Conservation (phyloP, 2,888 invertebrate species). For the Alloscopus bannaensis region DNA sequence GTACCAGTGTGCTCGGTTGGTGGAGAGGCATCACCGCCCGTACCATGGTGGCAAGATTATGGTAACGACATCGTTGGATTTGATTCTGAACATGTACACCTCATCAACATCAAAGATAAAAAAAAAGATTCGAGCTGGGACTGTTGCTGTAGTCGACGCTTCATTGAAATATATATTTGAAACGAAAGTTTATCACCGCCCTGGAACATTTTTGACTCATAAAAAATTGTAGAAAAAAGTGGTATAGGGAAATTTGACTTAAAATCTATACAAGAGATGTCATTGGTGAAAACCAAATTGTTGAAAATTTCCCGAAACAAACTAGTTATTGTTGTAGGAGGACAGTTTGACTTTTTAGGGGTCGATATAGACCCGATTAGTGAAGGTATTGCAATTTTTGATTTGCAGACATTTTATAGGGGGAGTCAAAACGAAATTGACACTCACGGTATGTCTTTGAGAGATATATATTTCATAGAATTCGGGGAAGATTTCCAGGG, state of each 20-base stretch:
- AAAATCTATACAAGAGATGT: not conserved
- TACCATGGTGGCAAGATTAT: slow-evolving; percentile 14
- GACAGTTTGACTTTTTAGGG: not conserved
- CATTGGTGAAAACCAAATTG: not conserved
- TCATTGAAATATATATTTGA: not conserved
- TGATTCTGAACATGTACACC: not conserved
- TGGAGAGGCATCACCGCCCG: too few species aligned
- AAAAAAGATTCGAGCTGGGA: slow-evolving; percentile 4
- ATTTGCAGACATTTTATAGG: slow-evolving; percentile 7
- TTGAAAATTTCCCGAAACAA: not conserved
- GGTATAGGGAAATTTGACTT: not conserved
- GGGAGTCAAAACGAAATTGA: not conserved
- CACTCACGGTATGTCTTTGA: not conserved
- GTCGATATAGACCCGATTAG: not conserved
- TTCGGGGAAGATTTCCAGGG: slow-evolving; percentile 11
- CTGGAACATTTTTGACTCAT: slow-evolving; percentile 5
- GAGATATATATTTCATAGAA: slow-evolving; percentile 16
- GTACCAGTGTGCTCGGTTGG: too few species aligned
- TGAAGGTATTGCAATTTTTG: not conserved
- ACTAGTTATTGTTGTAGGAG: slow-evolving; percentile 3
- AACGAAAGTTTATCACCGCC: not conserved
- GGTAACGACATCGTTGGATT: not conserved
- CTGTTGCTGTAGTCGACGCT: slow-evolving; percentile 12
- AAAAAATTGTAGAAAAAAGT: not conserved
- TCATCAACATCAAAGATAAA: not conserved